These are phyloP conservation scores for Limosa lapponica DNA, from an alignment of 2,797 vertebrate species.

Conservation along the genomic window DNA sequence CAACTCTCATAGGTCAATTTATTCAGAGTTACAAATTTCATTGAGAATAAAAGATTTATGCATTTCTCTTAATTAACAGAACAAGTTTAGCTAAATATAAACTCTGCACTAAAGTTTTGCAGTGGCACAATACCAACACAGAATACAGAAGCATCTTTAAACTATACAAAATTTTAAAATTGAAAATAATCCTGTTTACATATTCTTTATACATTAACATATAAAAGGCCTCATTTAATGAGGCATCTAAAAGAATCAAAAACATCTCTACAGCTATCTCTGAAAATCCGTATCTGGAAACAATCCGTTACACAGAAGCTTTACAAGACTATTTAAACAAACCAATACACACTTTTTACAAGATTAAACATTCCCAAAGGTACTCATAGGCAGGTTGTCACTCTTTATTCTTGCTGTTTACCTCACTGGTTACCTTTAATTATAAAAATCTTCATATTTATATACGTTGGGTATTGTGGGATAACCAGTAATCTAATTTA, in stretches of 20 bases:
- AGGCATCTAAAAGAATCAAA: conserved; percentile 80
- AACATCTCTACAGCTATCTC: conserved; percentile 80
- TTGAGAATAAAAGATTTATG: conserved; percentile 84
- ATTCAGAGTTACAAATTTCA: conserved; percentile 80
- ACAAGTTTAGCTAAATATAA: conserved; percentile 83
- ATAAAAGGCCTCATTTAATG: conserved; percentile 89
- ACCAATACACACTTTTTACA: conserved; percentile 84
- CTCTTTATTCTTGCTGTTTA: conserved; percentile 63
- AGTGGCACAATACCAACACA: conserved; percentile 80
- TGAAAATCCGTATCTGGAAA: conserved; percentile 79
- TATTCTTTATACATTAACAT: conserved; percentile 84
- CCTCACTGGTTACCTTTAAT: conserved; percentile 63
- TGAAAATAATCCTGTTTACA: conserved; percentile 86
- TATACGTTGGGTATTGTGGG: conserved; percentile 56
- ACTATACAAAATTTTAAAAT: conserved; percentile 84
- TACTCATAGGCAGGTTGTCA: conserved; percentile 61
- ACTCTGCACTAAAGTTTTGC: conserved; percentile 81
- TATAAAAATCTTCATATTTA: conserved; percentile 74
- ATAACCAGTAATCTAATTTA: conserved; percentile 75
- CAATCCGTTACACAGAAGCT: conserved; percentile 81
- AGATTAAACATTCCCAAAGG: conserved; percentile 75
- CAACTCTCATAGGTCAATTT: conserved; percentile 80
- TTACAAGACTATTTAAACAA: conserved; percentile 83
- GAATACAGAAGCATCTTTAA: conserved; percentile 82
- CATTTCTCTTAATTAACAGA: conserved; percentile 81